Conservation (phyloP, 2,797 vertebrate genomes). For the Gobio occitaniae region DNA sequence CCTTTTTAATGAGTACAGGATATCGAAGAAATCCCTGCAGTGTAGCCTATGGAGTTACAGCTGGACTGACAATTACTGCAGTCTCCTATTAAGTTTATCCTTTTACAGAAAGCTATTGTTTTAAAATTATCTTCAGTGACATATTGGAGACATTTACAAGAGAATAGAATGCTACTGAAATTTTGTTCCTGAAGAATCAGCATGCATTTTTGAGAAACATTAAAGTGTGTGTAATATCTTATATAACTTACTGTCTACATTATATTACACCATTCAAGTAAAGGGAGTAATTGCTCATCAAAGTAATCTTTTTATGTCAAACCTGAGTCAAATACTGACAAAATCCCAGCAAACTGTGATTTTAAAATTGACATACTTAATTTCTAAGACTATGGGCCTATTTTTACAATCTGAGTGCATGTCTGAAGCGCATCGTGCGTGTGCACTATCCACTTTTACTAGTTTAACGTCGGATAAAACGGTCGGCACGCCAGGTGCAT, state of each 20-base stretch:
- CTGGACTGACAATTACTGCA: slow-evolving; percentile 12
- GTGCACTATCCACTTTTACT: too few relatives aligned
- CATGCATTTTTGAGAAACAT: slow-evolving; percentile 71
- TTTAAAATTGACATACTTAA: background rate
- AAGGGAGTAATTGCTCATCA: background rate
- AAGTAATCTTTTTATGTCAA: background rate
- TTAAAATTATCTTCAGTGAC: slow-evolving; percentile 21
- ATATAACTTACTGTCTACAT: slow-evolving; percentile 32
- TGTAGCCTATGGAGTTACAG: background rate
- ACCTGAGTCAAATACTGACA: background rate
- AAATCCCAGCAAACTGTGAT: background rate
- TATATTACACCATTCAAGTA: background rate
- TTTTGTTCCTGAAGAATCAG: slow-evolving; percentile 62
- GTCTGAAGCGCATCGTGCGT: too few relatives aligned
- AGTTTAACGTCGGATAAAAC: too few relatives aligned
- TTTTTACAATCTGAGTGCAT: too few relatives aligned
- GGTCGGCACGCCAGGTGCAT: too few relatives aligned
- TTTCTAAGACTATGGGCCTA: too few relatives aligned
- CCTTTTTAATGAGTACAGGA: slow-evolving; percentile 36
- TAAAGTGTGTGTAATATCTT: slow-evolving; percentile 67
- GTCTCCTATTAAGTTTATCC: slow-evolving; percentile 11
- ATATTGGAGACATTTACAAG: slow-evolving; percentile 39
- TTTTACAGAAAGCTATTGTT: slow-evolving; percentile 17
- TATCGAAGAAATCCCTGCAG: slow-evolving; percentile 18
- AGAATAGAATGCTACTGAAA: slow-evolving; percentile 62